phyloP scores from a whole-genome alignment of 2,888 invertebrate genomes.

The Stegophylla sp. region DNA sequence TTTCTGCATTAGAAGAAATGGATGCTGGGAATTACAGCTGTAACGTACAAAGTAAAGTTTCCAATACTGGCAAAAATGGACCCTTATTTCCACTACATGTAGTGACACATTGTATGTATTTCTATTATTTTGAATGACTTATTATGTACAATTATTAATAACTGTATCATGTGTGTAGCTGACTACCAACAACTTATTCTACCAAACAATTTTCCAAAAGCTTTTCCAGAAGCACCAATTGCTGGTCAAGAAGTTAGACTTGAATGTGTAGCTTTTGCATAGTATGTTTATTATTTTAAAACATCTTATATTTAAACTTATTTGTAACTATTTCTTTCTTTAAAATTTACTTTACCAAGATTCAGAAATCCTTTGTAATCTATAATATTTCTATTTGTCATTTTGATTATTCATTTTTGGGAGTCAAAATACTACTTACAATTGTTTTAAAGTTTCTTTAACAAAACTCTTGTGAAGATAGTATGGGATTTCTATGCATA shows the following conservation, averaged over 20 bases:
- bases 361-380: no score
- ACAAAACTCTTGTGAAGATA: no score
- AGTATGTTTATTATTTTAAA: conserved; percentile 68
- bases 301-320: not conserved
- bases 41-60: conserved; percentile 85
- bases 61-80: conserved; percentile 86
- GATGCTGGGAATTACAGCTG: conserved; percentile 91
- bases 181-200: conserved; percentile 91
- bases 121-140: not conserved
- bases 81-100: conserved; percentile 85
- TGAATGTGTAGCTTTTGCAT: conserved; percentile 96
- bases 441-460: no score
- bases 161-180: conserved; percentile 66
- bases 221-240: conserved; percentile 90
- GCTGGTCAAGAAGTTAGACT: conserved; percentile 88
- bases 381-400: no score
- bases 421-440: no score
- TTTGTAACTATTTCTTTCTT: not conserved
- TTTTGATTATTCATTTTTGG: no score
- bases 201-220: conserved; percentile 93
- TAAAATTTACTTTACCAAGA: no score
- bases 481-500: no score
- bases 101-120: conserved; percentile 76
- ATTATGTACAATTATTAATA: not conserved
- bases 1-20: conserved; percentile 89